Evolutionary conservation across 2,888 invertebrate genomes (phyloP).

Genomic region (Tortrix viridana): DNA sequence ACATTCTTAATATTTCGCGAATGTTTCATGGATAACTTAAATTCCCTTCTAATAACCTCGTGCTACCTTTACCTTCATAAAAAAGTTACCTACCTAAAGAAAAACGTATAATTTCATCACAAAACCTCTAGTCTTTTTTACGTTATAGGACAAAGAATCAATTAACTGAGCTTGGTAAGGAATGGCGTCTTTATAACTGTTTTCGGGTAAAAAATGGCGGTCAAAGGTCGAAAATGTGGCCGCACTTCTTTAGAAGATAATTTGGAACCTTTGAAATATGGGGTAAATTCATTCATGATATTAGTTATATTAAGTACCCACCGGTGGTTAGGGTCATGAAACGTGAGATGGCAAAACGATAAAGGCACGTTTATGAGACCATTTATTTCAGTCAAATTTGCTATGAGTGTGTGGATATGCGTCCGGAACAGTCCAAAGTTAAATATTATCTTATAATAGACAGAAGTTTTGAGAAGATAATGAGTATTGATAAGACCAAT

Average conservation of each 20-base stretch:
- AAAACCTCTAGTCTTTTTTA: slow-evolving; percentile 3
- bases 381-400: not conserved
- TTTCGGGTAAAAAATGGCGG: slow-evolving; percentile 38
- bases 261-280: slow-evolving; percentile 32
- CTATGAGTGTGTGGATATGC: not conserved
- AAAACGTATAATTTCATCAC: not conserved
- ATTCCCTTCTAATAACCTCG: no score
- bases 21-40: no score
- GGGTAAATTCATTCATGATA: slow-evolving; percentile 20
- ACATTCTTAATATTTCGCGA: no score
- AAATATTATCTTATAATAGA: no score
- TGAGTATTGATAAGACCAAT: no score
- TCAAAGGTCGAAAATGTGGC: slow-evolving; percentile 38
- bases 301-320: slow-evolving; percentile 7
- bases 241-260: slow-evolving; percentile 34
- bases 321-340: not conserved
- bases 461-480: no score
- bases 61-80: no score
- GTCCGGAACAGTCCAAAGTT: not conserved
- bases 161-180: slow-evolving; percentile 33
- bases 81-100: no score
- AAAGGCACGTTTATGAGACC: not conserved
- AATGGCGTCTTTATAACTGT: slow-evolving; percentile 34
- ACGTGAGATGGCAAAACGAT: not conserved
- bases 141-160: slow-evolving; percentile 30